Evolutionary conservation across 2,888 invertebrate species (phyloP).

Genomic region (Drosophila pseudotakahashii): DNA sequence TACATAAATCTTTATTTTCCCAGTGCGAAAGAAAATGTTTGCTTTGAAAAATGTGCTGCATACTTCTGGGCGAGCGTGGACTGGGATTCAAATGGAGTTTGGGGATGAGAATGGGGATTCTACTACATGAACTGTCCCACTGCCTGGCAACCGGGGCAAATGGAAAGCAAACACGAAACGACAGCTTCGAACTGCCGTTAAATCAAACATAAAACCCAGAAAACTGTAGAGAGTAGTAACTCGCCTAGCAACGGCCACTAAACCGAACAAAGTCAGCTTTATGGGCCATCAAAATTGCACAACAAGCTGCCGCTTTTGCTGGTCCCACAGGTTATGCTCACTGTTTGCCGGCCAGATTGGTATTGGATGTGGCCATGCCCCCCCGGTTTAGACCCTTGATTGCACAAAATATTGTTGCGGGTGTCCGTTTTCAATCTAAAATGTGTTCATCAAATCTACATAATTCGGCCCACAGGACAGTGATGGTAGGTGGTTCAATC

Average conservation of each 20-base stretch:
- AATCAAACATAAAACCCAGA: constrained; percentile 49
- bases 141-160: constrained; percentile 56
- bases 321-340: constrained; percentile 29
- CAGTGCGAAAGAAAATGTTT: constrained; percentile 30
- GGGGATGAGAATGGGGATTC: background rate
- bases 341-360: constrained; percentile 39
- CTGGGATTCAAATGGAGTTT: background rate
- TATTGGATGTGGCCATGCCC: background rate
- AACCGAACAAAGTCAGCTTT: constrained; percentile 57
- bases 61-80: constrained; percentile 13
- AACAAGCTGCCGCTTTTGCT: constrained; percentile 43
- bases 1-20: constrained; percentile 57
- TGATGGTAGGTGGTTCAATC: constrained; percentile 55
- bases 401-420: constrained; percentile 45
- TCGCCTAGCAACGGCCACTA: constrained; percentile 43
- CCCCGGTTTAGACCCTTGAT: constrained; percentile 21
- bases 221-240: constrained; percentile 36
- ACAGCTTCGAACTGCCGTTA: constrained; percentile 45
- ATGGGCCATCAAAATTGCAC: constrained; percentile 58
- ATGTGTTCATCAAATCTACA: constrained; percentile 70
- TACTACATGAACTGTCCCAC: constrained; percentile 28
- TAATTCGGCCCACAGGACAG: constrained; percentile 51
- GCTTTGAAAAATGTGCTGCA: constrained; percentile 30
- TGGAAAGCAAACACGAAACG: constrained; percentile 42
- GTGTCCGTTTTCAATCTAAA: constrained; percentile 53